Conservation (phyloP, 2,888 invertebrate species). For the Argyra leucocephala region DNA sequence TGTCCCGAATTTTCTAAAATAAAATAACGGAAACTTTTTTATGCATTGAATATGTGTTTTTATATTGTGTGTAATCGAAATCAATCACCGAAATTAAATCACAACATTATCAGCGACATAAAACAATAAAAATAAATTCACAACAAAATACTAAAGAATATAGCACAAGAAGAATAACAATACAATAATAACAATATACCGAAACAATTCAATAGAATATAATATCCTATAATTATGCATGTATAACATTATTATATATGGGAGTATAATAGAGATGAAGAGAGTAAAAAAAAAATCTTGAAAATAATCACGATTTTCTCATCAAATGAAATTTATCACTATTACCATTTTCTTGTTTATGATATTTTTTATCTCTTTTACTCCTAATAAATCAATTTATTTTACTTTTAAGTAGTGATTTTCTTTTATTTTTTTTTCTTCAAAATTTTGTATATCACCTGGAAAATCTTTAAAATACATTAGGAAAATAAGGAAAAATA, state of each 20-base stretch:
- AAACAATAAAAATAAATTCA: not conserved
- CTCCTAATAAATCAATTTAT: not conserved
- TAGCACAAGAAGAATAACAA: not conserved
- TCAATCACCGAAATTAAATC: not conserved
- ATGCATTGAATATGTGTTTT: too few species aligned
- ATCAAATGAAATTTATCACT: conserved; percentile 4
- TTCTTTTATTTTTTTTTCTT: not conserved
- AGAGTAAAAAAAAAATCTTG: not conserved
- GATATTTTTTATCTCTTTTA: not conserved
- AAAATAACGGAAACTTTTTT: too few species aligned
- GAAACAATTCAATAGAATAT: not conserved
- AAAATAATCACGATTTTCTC: conserved; percentile 4
- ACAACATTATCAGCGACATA: not conserved
- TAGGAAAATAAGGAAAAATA: too few species aligned
- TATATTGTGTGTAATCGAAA: not conserved
- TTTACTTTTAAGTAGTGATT: not conserved
- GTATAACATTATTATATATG: too few species aligned
- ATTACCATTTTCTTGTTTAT: not conserved
- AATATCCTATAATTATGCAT: too few species aligned
- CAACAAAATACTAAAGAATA: too few species aligned
- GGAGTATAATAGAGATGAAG: too few species aligned
- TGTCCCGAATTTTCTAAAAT: too few species aligned
- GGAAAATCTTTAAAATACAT: too few species aligned
- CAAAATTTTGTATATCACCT: too few species aligned
- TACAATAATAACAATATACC: not conserved